Percentiles rank a stretch among this genome's conserved stretches.
Conservation (phyloP, 2,888 invertebrate species). For the Loripinus fragilis region DNA sequence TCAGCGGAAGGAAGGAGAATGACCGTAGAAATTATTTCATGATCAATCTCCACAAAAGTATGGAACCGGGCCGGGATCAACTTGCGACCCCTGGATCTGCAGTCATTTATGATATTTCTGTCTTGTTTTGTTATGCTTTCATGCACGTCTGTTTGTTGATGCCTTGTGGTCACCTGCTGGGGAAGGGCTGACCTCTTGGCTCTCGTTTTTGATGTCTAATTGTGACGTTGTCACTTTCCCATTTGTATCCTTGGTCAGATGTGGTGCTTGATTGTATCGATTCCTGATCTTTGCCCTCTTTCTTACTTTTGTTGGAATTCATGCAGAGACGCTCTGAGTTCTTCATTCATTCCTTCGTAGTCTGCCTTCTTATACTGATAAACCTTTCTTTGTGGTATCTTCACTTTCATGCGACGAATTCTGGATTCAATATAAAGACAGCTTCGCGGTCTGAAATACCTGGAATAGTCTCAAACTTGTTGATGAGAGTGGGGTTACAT, state of each 20-base stretch:
- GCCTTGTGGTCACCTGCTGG: not conserved
- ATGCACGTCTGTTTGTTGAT: too few relatives aligned
- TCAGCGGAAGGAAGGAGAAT: too few relatives aligned
- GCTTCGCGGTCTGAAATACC: constrained; percentile 4
- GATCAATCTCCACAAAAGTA: too few relatives aligned
- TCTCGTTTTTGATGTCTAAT: too few relatives aligned
- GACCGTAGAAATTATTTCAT: too few relatives aligned
- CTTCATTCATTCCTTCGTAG: not conserved
- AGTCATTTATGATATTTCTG: not conserved
- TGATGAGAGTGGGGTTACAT: not conserved
- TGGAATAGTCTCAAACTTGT: not conserved
- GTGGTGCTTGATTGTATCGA: not conserved
- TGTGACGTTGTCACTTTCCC: too few relatives aligned
- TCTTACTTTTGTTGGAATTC: too few relatives aligned
- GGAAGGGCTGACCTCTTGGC: too few relatives aligned
- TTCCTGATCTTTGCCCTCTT: too few relatives aligned
- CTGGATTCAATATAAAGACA: not conserved
- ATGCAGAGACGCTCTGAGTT: not conserved
- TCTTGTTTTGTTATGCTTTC: not conserved
- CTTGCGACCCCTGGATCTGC: too few relatives aligned
- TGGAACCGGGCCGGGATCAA: too few relatives aligned
- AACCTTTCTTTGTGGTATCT: not conserved
- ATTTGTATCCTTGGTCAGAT: too few relatives aligned
- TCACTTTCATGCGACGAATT: not conserved
- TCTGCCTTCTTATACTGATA: not conserved